Evolutionary conservation across 1,140 invertebrate genomes (phyloP).

Genomic region (Danaus melanippus): DNA sequence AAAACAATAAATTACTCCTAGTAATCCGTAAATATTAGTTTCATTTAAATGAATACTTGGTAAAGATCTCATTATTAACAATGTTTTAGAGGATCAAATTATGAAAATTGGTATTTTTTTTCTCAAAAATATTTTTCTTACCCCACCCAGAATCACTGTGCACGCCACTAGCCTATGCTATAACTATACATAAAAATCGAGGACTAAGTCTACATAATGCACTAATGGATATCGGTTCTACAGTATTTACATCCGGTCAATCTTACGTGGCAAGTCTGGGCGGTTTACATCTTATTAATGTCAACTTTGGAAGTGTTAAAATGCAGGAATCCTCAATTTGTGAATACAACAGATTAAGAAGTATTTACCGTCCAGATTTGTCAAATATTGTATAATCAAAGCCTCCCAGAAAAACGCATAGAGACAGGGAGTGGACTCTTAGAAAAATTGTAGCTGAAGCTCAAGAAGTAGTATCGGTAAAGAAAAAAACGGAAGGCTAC

Average conservation of each 20-base stretch:
- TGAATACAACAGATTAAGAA: slow-evolving; percentile 11
- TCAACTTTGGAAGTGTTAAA: slow-evolving; percentile 15
- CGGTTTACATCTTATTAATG: slow-evolving; percentile 16
- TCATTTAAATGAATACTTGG: too few species aligned
- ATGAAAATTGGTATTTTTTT: too few species aligned
- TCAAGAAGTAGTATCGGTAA: slow-evolving; percentile 21
- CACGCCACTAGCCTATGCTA: slow-evolving; percentile 8
- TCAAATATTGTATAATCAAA: neutral
- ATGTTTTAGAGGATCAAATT: too few species aligned
- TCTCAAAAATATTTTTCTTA: too few species aligned
- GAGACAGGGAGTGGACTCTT: slow-evolving; percentile 14
- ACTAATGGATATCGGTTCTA: too few species aligned
- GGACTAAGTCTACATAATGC: neutral
- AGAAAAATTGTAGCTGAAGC: slow-evolving; percentile 19
- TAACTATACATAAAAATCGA: slow-evolving; percentile 7
- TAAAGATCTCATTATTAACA: too few species aligned
- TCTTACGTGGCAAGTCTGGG: neutral
- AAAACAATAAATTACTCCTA: too few species aligned
- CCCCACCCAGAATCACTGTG: too few species aligned
- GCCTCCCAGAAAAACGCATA: slow-evolving; percentile 10
- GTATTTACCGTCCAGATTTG: slow-evolving; percentile 14
- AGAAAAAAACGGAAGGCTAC: slow-evolving; percentile 17
- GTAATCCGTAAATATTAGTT: too few species aligned
- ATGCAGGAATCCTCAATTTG: slow-evolving; percentile 10
- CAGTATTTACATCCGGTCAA: too few species aligned